These are phyloP conservation scores for Patagioenas fasciata DNA, from an alignment of 2,113 vertebrate species.

Conservation along the genomic window DNA sequence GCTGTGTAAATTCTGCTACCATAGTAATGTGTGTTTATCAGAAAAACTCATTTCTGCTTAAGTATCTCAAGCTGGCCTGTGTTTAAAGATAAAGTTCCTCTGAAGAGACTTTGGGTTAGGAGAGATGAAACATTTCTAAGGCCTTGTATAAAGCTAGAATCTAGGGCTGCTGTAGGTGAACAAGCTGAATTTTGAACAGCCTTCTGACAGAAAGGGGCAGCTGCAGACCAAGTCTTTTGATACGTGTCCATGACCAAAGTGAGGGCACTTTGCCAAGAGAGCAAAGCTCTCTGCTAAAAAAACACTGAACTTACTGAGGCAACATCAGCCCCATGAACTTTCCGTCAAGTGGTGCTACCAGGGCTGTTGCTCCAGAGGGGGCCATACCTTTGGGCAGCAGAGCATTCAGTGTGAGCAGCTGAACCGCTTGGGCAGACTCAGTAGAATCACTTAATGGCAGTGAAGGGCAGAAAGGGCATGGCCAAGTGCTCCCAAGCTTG, in stretches of 20 bases:
- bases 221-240: neutral
- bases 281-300: neutral
- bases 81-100: neutral
- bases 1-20: neutral
- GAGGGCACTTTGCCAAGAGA: neutral
- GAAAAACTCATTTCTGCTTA: neutral
- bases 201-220: neutral
- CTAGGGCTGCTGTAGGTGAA: neutral
- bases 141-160: neutral
- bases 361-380: neutral
- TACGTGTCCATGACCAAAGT: neutral
- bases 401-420: neutral
- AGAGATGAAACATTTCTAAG: neutral
- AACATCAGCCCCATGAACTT: accelerated
- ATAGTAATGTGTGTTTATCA: neutral
- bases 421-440: neutral
- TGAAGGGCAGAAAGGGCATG: neutral
- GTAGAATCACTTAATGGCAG: neutral
- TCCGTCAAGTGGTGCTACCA: neutral
- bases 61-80: neutral
- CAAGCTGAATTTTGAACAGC: neutral
- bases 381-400: neutral
- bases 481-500: neutral
- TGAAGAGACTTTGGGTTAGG: neutral
- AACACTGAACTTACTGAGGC: neutral